These are phyloP conservation scores for Drosophila anceps DNA, from an alignment of 2,888 invertebrate species.

Conservation along the genomic window DNA sequence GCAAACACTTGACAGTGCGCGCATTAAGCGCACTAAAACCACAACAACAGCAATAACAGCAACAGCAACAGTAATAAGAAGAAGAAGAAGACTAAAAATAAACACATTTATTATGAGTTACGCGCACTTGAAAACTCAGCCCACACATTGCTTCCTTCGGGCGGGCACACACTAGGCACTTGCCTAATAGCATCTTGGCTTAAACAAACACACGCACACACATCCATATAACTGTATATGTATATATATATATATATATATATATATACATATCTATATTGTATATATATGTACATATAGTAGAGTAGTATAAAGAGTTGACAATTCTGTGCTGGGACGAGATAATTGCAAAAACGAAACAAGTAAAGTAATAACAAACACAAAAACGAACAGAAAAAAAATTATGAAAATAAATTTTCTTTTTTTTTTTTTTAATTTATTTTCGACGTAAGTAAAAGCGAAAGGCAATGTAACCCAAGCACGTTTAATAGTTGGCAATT, in stretches of 20 bases:
- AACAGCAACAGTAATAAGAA: slow-evolving; percentile 13
- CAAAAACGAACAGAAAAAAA: slow-evolving; percentile 15
- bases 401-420: slow-evolving; percentile 18
- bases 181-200: slow-evolving; percentile 60
- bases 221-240: slow-evolving; percentile 22
- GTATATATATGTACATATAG: slow-evolving; percentile 33
- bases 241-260: slow-evolving; percentile 19
- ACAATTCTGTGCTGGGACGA: slow-evolving; percentile 75
- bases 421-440: neutral
- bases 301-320: slow-evolving; percentile 45
- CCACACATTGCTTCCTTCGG: slow-evolving; percentile 10
- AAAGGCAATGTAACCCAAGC: slow-evolving; percentile 51
- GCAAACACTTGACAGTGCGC: slow-evolving; percentile 56
- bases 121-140: slow-evolving; percentile 49
- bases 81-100: slow-evolving; percentile 23
- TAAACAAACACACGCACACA: slow-evolving; percentile 32
- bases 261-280: slow-evolving; percentile 23
- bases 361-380: slow-evolving; percentile 17
- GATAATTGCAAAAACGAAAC: slow-evolving; percentile 66
- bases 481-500: slow-evolving; percentile 61
- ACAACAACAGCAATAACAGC: slow-evolving; percentile 11
- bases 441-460: slow-evolving; percentile 12
- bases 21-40: slow-evolving; percentile 51
- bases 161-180: slow-evolving; percentile 18
- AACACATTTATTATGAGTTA: slow-evolving; percentile 67